A percentile compares a stretch with the other conserved stretches of the same genome.
These are phyloP conservation scores for Siderastrea siderea DNA, from an alignment of 92 coral and sea anemone species.

Conservation along the genomic window DNA sequence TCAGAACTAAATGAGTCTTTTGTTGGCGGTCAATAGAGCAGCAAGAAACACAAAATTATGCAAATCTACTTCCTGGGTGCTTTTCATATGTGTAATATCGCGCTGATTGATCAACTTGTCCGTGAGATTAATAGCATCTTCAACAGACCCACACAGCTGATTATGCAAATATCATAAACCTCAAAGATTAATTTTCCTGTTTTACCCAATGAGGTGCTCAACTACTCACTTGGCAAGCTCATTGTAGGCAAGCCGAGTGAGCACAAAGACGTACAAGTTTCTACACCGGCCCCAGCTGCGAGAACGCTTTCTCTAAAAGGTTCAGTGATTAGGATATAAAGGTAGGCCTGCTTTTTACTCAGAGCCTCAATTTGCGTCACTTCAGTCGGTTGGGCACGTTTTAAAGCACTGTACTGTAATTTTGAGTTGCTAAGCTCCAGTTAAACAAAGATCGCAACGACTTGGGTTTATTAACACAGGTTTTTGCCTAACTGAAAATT, in stretches of 20 bases:
- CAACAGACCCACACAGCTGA: constrained; percentile 45
- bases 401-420: not conserved
- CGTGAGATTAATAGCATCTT: constrained; percentile 54
- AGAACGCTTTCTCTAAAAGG: not conserved
- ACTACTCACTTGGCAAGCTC: not conserved
- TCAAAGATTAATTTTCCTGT: constrained; percentile 45
- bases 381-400: not conserved
- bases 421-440: not conserved
- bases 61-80: constrained; percentile 49
- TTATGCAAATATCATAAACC: constrained; percentile 50
- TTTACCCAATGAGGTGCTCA: constrained; percentile 32
- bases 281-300: not conserved
- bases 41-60: constrained; percentile 13
- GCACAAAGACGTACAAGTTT: constrained; percentile 4
- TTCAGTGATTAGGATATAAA: not conserved
- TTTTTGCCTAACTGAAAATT: not conserved
- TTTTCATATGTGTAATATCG: constrained; percentile 41
- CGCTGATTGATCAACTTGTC: constrained; percentile 48
- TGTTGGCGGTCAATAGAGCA: constrained; percentile 39
- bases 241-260: not conserved
- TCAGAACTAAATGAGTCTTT: not conserved
- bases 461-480: not conserved
- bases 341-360: not conserved
- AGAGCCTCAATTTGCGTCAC: not conserved
- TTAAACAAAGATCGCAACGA: constrained; percentile 6